A percentile compares a stretch with the other conserved stretches of the same genome.
Evolutionary conservation across 2,113 vertebrate genomes (phyloP).

Genomic region (Rutilus rutilus): DNA sequence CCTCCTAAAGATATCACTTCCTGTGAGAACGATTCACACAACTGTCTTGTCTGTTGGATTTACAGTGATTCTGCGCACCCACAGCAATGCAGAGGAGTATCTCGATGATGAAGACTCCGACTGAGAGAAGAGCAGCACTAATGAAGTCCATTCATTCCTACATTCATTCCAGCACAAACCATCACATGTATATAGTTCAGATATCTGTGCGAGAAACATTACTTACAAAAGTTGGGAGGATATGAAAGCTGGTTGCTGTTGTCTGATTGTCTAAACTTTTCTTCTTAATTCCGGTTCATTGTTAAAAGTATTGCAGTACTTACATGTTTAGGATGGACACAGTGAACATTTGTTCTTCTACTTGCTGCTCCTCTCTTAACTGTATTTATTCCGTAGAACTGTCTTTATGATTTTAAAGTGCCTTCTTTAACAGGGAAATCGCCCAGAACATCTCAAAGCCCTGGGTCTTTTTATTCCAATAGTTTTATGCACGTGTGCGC

Average conservation of each 20-base stretch:
- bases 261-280: constrained; percentile 6
- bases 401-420: constrained; percentile 9
- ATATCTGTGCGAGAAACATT: neutral
- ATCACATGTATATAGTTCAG: constrained; percentile 28
- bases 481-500: neutral
- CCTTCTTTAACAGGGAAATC: neutral
- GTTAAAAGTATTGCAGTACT: neutral
- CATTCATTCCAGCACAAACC: neutral
- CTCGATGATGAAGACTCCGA: constrained; percentile 97
- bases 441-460: neutral
- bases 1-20: constrained; percentile 1
- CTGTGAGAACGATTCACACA: neutral
- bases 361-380: constrained; percentile 4
- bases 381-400: constrained; percentile 25
- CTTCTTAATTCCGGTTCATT: constrained; percentile 9
- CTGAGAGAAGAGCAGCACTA: constrained; percentile 67
- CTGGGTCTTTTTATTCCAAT: neutral
- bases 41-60: neutral
- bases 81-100: constrained; percentile 95
- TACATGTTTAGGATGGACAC: neutral
- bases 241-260: neutral
- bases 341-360: neutral
- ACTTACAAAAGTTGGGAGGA: neutral
- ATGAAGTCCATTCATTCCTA: constrained; percentile 29
- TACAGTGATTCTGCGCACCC: constrained; percentile 74